Percentiles rank a stretch among this genome's conserved stretches.
These are phyloP conservation scores for Lasioglossum leucozonium DNA, from an alignment of 2,888 invertebrate genomes.

Conservation along the genomic window DNA sequence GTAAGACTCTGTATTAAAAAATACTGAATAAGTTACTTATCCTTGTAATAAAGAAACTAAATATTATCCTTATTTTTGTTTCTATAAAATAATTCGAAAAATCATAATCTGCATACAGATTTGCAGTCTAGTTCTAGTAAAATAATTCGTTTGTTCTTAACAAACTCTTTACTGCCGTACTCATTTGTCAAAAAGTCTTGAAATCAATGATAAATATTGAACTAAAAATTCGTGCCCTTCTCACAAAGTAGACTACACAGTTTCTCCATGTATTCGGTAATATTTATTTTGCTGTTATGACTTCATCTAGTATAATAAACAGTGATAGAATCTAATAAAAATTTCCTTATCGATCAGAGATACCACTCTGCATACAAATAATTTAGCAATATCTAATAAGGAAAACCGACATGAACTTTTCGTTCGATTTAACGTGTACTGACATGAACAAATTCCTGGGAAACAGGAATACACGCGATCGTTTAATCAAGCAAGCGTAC, in stretches of 20 bases:
- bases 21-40: no score
- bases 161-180: no score
- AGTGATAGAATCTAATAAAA: background rate
- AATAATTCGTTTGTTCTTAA: background rate
- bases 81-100: background rate
- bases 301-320: no score
- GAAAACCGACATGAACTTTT: background rate
- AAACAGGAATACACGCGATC: conserved; percentile 6
- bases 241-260: no score
- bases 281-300: no score
- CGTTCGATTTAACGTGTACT: background rate
- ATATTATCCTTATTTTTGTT: background rate
- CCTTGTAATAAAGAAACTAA: background rate
- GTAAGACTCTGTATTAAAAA: no score
- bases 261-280: no score
- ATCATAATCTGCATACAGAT: background rate
- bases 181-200: no score
- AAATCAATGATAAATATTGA: background rate
- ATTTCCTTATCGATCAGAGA: background rate
- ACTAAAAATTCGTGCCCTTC: background rate
- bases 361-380: background rate
- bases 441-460: background rate
- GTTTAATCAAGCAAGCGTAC: background rate
- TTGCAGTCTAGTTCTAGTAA: background rate
- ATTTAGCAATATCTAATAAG: background rate